Conservation (phyloP, 2,888 invertebrate genomes). For the Nemotelus nigrinus region DNA sequence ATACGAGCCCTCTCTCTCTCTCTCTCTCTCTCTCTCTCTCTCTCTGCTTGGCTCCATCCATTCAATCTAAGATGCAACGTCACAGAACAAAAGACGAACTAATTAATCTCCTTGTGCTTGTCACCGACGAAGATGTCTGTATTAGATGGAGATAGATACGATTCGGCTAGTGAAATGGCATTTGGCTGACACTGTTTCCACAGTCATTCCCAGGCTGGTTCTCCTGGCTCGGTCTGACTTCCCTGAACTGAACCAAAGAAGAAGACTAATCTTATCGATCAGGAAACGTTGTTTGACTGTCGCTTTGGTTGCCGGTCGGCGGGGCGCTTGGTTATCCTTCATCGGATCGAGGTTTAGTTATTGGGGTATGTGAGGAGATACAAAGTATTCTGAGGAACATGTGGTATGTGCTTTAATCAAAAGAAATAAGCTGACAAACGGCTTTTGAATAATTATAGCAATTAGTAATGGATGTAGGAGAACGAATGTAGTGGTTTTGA, state of each 20-base stretch:
- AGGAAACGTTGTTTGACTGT: not conserved
- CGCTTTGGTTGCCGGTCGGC: not conserved
- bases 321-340: not conserved
- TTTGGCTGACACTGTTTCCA: slow-evolving; percentile 10
- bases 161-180: not conserved
- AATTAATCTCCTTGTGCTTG: slow-evolving; percentile 37
- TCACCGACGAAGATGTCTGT: not conserved
- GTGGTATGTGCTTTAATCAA: slow-evolving; percentile 10
- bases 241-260: no score
- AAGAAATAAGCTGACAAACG: slow-evolving; percentile 37
- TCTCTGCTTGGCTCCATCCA: not conserved
- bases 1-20: not conserved
- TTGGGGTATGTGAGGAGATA: not conserved
- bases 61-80: slow-evolving; percentile 20
- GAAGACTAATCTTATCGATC: slow-evolving; percentile 17
- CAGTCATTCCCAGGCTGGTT: not conserved
- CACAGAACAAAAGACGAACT: slow-evolving; percentile 34
- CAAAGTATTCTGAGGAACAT: not conserved
- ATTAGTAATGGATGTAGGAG: slow-evolving; percentile 31
- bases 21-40: not conserved
- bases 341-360: not conserved
- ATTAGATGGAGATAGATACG: not conserved
- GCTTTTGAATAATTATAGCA: slow-evolving; percentile 37
- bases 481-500: not conserved
- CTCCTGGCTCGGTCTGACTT: no score